Base-by-base conservation (phyloP, 2,888 invertebrate genomes). In the Rhyacophila evoluta region DNA sequence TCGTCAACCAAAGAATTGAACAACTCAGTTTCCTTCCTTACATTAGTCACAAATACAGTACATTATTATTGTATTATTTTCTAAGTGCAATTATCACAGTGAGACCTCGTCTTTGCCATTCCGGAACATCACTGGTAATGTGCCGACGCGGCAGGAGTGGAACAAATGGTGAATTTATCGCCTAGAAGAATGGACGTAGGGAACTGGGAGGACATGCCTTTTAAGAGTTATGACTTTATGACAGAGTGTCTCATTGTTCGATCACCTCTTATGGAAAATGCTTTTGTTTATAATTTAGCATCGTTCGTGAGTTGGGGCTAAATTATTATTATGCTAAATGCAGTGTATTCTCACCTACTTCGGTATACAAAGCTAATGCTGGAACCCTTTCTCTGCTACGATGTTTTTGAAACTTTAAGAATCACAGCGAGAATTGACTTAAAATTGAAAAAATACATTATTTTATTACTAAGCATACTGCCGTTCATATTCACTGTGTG, bases 211-310 rank as follows among this genome's bases (percentile, higher is more conserved):
- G 55, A 55, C 55, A 19, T 19, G 25, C 55, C 55, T 55, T 55
- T 25, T 55, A 55, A 19, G 55, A 55, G 55, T 55, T 55, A 55
- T 55, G 55, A 55, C 19, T 55, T 55, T 55, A 55, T 25, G 55
- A 33, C 29, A 33, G 29, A 55, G 55, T 55, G 55, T 55, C 55
- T 19, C 55, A 55, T 55, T 55, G 55, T 55, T 55, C 55, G 55
- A 55, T 55, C 55, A 55, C 19, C 55, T 19, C 55, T 55, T 55
- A 55, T 55, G 55, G 55, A 55, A 55, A 55, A 55, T 25, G 55
- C 55, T 55, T 55, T 55, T 55, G 55, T 55, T 55, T 19, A 55
- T 55, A 19, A 55, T 55, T 55, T 55, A 55, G 55, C 55, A 19
- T 19, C 55, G 55, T 19, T 55, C 55, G 55, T 55, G 55, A 55